Evolutionary conservation across 92 coral and sea anemone genomes (phyloP).

Genomic region (Metridium senile): DNA sequence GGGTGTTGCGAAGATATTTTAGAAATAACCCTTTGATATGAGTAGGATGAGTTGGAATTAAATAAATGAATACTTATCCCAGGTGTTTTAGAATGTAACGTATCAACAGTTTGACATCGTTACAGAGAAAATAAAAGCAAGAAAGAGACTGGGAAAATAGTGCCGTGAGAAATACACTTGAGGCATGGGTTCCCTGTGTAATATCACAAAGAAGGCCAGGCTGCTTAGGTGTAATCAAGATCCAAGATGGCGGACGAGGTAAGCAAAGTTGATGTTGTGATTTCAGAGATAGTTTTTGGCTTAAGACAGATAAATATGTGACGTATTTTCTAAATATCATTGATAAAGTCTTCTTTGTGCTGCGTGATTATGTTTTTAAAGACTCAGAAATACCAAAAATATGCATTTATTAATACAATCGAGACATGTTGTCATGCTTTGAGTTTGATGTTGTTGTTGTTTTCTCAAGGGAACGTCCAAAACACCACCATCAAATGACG

Average conservation of each 20-base stretch:
- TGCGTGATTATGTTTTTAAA: not conserved
- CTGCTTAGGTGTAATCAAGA: not conserved
- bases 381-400: not conserved
- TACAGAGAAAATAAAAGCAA: no score
- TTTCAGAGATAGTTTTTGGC: not conserved
- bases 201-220: not conserved
- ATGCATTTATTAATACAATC: not conserved
- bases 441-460: not conserved
- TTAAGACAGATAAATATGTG: not conserved
- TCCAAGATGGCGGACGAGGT: conserved; percentile 36
- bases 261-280: not conserved
- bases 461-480: conserved; percentile 7
- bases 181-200: conserved; percentile 1
- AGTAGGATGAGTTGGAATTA: no score
- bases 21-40: no score
- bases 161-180: not conserved
- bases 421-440: no score
- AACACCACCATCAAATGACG: not conserved
- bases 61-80: no score
- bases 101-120: no score
- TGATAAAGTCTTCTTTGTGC: not conserved
- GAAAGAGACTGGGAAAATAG: not conserved
- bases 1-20: no score
- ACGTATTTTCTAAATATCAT: not conserved
- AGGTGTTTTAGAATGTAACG: no score